Evolutionary conservation across 2,888 invertebrate species (phyloP), one percentile per base, ranked within the genome.

Genomic region (Achlya flavicornis): DNA sequence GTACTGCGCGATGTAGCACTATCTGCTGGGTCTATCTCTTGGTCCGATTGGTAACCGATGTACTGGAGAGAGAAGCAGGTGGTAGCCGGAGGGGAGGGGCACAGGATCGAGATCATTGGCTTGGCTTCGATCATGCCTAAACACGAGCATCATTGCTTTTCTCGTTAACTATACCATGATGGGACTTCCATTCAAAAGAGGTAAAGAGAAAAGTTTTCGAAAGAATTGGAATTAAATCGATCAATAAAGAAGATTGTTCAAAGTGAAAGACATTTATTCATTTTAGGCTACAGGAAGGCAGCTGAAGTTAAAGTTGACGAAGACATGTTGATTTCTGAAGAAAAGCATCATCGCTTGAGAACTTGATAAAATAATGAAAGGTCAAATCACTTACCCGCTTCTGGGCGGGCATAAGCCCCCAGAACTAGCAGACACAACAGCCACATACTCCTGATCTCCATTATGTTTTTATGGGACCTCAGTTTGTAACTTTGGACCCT

Each of bases 361-460:
- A n/a, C n/a, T n/a, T 8, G 46, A 2, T n/a, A 3, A 46, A n/a
- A 7, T 43, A 43, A 43, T 4, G 12, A n/a, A 46, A 5, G n/a
- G n/a, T 5, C 1, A 46, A n/a, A 46, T 14, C 7, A 71, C 74
- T 81, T 69, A 82, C 79, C 76, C 61, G 57, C 60, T 12, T 77
- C 75, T 58, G 77, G 76, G 6, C 73, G 65, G 10, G 76, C 76
- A 59, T 64, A 35, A 65, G 72, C 41, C 74, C 78, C 46, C 41
- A 58, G 62, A 41, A 70, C 73, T 58, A 79, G 67, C 59, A 82
- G 57, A 64, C 76, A 67, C 59, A 81, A 69, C 64, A 83, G 68
- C 79, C 77, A 72, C 0, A 81, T 67, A 66, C 69, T 68, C 64
- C 63, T 73, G 77, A 78, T 76, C 81, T 75, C 77, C 82, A 77